phyloP scores from a whole-genome alignment of 2,888 invertebrate species.

The Torymus tubicola region DNA sequence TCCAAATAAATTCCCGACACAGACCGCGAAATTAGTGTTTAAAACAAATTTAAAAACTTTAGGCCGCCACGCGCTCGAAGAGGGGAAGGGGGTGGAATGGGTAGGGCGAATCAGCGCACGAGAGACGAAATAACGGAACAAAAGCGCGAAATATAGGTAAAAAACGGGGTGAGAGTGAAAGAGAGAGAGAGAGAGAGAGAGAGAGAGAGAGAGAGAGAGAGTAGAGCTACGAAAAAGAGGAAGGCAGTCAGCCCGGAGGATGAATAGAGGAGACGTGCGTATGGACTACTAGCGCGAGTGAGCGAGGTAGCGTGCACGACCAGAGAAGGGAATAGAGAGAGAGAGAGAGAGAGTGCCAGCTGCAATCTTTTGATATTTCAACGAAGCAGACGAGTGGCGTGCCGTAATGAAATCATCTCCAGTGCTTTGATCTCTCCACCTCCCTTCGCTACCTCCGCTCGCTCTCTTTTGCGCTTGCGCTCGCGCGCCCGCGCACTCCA shows the following conservation, averaged over 20 bases:
- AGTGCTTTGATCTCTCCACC: conserved; percentile 74
- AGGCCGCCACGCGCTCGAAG: not conserved
- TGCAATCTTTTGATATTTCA: conserved; percentile 75
- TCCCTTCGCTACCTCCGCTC: conserved; percentile 48
- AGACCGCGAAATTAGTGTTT: conserved; percentile 11
- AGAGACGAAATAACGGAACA: conserved; percentile 20
- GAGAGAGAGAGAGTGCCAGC: conserved; percentile 54
- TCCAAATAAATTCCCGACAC: no score
- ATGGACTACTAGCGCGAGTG: not conserved
- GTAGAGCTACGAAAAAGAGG: no score
- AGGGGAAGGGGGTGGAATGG: not conserved
- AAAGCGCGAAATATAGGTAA: conserved; percentile 28
- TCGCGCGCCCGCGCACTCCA: conserved; percentile 36
- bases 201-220: not conserved
- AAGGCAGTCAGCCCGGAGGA: not conserved
- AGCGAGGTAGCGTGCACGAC: conserved; percentile 11
- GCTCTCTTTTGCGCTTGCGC: conserved; percentile 44
- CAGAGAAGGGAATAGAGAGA: conserved; percentile 20
- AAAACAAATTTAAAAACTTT: conserved; percentile 30
- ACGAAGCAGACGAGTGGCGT: conserved; percentile 73
- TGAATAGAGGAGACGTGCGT: conserved; percentile 31
- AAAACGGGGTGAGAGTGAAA: not conserved
- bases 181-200: conserved; percentile 6
- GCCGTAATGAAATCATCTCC: conserved; percentile 75
- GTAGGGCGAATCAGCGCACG: not conserved